phyloP scores from a whole-genome alignment of 1,140 invertebrate species.

The Atta texana region DNA sequence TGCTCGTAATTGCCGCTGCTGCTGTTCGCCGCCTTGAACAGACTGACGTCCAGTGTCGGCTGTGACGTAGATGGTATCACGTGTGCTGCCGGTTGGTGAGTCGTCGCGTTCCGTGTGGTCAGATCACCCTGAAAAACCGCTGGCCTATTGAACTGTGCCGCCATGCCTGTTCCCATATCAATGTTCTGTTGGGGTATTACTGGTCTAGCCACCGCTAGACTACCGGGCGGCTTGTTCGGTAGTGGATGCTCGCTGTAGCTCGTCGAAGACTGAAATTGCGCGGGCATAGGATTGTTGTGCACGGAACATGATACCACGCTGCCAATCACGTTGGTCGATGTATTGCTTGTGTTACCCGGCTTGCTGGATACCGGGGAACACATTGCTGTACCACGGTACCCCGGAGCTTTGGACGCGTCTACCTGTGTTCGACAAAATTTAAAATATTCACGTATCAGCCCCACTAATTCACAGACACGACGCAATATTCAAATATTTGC shows the following conservation, averaged over 20 bases:
- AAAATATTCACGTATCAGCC: too few relatives aligned
- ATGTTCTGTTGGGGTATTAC: constrained; percentile 81
- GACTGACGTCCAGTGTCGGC: constrained; percentile 75
- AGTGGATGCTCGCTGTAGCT: constrained; percentile 78
- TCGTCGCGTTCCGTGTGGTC: constrained; percentile 70
- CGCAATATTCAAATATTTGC: too few relatives aligned
- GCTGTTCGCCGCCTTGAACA: constrained; percentile 76
- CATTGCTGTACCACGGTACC: constrained; percentile 90
- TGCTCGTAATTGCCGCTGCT: constrained; percentile 80
- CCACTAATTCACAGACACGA: too few relatives aligned
- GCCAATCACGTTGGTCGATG: constrained; percentile 60
- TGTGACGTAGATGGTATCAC: constrained; percentile 78
- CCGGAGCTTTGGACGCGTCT: constrained; percentile 93
- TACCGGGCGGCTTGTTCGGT: constrained; percentile 81
- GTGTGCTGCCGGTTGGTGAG: constrained; percentile 74
- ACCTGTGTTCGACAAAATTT: constrained; percentile 83
- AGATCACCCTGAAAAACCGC: constrained; percentile 80
- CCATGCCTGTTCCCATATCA: constrained; percentile 76
- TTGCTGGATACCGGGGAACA: constrained; percentile 91
- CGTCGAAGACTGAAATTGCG: constrained; percentile 79
- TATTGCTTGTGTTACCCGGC: constrained; percentile 86
- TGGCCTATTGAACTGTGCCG: constrained; percentile 78
- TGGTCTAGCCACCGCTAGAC: constrained; percentile 81
- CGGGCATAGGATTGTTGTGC: constrained; percentile 80
- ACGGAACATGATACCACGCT: constrained; percentile 78